Percentiles rank a stretch among this genome's conserved stretches.
Evolutionary conservation across 2,888 invertebrate species (phyloP).

Genomic region (Allacma fusca): DNA sequence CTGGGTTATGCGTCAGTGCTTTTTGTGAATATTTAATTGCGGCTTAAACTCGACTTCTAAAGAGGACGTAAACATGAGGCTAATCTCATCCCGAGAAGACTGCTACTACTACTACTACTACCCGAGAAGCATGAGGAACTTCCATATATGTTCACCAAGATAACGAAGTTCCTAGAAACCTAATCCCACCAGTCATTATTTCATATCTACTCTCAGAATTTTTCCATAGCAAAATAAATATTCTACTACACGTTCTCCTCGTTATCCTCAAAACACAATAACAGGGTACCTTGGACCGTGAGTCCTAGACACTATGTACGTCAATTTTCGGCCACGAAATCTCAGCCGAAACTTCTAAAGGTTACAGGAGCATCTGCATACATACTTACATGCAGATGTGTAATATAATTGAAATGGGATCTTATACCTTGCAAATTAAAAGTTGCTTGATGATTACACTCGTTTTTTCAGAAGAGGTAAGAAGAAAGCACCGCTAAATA

Average conservation of each 20-base stretch:
- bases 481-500: neutral
- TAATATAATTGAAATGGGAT: too few relatives aligned
- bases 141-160: neutral
- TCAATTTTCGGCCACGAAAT: too few relatives aligned
- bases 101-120: neutral
- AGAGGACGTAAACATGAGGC: neutral
- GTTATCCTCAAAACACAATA: too few relatives aligned
- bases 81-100: neutral
- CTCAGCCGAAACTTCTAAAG: neutral
- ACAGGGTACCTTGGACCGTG: too few relatives aligned
- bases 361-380: neutral
- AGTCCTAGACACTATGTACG: too few relatives aligned
- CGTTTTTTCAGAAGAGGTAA: neutral
- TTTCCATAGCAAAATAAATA: neutral
- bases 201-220: neutral
- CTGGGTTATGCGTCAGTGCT: constrained; percentile 8
- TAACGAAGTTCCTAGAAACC: neutral
- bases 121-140: neutral
- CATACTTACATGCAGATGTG: neutral
- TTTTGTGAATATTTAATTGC: neutral
- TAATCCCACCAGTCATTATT: neutral
- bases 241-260: neutral
- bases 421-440: neutral
- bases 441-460: neutral
- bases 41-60: neutral